Percentiles rank a stretch among this genome's conserved stretches.
These are phyloP conservation scores for Anthonomus grandis DNA, from an alignment of 1,140 invertebrate species.

Conservation along the genomic window DNA sequence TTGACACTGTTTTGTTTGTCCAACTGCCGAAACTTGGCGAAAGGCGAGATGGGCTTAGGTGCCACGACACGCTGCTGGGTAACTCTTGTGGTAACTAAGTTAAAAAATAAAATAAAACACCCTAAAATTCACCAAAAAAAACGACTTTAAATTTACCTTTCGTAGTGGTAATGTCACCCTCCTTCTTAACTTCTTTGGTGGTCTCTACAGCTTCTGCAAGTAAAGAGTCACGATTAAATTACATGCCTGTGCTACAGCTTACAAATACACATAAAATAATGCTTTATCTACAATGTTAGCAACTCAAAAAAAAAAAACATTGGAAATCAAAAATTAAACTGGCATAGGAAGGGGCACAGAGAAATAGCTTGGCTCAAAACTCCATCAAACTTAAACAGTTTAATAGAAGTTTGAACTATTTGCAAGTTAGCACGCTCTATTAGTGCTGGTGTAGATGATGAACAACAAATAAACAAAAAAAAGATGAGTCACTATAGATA, in stretches of 20 bases:
- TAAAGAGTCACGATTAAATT: not conserved
- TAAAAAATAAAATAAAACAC: conserved; percentile 20
- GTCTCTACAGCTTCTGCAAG: conserved; percentile 3
- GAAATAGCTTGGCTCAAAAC: conserved; percentile 2
- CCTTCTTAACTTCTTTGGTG: conserved; percentile 24
- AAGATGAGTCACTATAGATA: too few relatives aligned
- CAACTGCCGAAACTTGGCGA: conserved; percentile 86
- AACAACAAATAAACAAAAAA: conserved; percentile 5
- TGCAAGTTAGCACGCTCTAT: conserved; percentile 25
- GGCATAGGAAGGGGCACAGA: conserved; percentile 12
- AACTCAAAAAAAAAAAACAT: conserved; percentile 20
- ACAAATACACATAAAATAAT: not conserved
- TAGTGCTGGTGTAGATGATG: conserved; percentile 25
- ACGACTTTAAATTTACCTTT: conserved; percentile 15
- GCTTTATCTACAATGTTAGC: conserved; percentile 16
- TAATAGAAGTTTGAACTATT: conserved; percentile 1
- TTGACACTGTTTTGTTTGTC: conserved; percentile 76
- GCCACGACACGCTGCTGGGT: conserved; percentile 50
- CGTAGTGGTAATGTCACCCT: conserved; percentile 32
- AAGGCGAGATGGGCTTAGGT: conserved; percentile 72
- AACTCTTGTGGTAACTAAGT: conserved; percentile 62
- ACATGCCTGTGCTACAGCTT: too few relatives aligned
- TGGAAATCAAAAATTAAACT: conserved; percentile 15
- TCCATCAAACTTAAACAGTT: not conserved
- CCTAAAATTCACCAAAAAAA: conserved; percentile 1